phyloP scores from a whole-genome alignment of 2,888 invertebrate genomes.

The Eupithecia exiguata region DNA sequence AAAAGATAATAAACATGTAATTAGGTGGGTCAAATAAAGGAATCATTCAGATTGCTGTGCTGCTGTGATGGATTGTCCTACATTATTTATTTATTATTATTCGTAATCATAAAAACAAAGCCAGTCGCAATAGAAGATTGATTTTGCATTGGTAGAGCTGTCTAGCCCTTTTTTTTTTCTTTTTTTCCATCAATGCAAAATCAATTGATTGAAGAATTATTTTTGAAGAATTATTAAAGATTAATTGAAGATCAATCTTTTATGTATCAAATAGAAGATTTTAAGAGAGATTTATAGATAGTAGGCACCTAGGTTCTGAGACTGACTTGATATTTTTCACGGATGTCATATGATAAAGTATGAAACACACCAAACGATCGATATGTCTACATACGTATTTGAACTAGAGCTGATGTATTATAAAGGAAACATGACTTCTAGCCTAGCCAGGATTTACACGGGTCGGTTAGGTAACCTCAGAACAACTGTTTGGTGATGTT shows the following conservation, averaged over 20 bases:
- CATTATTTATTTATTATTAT: too few species aligned
- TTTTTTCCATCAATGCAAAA: not conserved
- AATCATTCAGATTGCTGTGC: too few species aligned
- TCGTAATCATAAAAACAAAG: not conserved
- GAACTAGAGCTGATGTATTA: not conserved
- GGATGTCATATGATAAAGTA: too few species aligned
- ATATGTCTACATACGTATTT: not conserved
- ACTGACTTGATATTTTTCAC: not conserved
- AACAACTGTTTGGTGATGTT: not conserved
- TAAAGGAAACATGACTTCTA: not conserved
- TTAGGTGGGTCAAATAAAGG: too few species aligned
- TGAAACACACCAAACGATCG: too few species aligned
- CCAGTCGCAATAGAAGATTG: not conserved
- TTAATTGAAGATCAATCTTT: too few species aligned
- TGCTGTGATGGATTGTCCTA: too few species aligned
- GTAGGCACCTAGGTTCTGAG: not conserved
- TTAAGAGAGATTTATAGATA: not conserved
- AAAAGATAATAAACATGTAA: slow-evolving; percentile 7
- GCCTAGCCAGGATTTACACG: not conserved
- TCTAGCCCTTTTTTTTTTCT: too few species aligned
- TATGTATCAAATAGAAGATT: not conserved
- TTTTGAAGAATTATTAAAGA: too few species aligned
- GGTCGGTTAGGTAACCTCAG: not conserved
- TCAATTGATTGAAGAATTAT: not conserved
- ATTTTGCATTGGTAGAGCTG: too few species aligned